A percentile compares a stretch with the other conserved stretches of the same genome.
Evolutionary conservation across 2,888 invertebrate genomes (phyloP).

Genomic region (Flexamia atlantica): DNA sequence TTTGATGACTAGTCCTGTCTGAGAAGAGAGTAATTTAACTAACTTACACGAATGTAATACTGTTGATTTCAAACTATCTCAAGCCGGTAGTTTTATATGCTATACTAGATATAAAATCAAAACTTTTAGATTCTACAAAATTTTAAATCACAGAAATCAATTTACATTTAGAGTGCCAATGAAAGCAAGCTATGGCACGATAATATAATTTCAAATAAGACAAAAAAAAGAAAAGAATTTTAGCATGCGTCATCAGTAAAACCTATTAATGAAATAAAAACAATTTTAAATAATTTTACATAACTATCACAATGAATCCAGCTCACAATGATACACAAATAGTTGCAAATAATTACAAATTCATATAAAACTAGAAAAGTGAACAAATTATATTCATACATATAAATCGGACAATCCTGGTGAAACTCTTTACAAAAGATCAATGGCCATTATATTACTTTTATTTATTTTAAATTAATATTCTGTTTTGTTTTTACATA

Average conservation of each 20-base stretch:
- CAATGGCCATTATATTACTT: neutral
- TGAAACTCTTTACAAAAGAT: neutral
- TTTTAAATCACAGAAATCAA: constrained; percentile 14
- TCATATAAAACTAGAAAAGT: constrained; percentile 25
- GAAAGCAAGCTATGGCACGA: constrained; percentile 37
- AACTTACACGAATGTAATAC: constrained; percentile 33
- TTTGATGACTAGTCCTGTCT: constrained; percentile 51
- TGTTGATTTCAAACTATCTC: constrained; percentile 33
- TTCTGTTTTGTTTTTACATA: neutral
- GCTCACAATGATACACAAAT: constrained; percentile 24
- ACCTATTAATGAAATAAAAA: neutral
- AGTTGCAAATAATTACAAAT: constrained; percentile 8
- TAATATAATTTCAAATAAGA: neutral
- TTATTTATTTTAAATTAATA: neutral
- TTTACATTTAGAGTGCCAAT: constrained; percentile 37
- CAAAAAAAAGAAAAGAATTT: neutral
- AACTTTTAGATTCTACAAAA: neutral
- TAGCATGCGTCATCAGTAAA: neutral
- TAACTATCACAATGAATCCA: constrained; percentile 36
- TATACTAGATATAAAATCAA: constrained; percentile 22
- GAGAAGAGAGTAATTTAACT: constrained; percentile 2
- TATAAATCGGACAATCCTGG: constrained; percentile 5
- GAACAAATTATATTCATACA: constrained; percentile 19
- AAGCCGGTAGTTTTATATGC: constrained; percentile 35
- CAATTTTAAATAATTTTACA: constrained; percentile 5